phyloP scores from a whole-genome alignment of 1,140 invertebrate species.

The Littorina saxatilis region DNA sequence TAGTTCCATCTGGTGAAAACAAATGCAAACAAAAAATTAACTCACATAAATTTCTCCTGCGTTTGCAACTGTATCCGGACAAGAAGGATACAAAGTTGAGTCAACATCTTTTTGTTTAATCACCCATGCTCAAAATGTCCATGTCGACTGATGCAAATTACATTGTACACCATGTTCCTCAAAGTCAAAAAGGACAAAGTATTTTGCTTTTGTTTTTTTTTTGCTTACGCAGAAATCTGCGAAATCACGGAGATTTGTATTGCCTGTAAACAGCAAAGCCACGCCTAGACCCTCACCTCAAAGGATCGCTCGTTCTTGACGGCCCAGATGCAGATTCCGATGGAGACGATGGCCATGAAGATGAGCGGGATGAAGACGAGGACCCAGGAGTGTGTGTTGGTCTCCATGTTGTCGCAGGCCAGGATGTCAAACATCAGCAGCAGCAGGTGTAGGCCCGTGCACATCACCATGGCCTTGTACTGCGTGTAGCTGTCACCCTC shows the following conservation, averaged over 20 bases:
- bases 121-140: no score
- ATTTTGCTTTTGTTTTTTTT: no score
- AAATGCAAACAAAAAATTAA: not conserved
- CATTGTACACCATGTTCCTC: no score
- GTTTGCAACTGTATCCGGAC: not conserved
- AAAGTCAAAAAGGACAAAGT: no score
- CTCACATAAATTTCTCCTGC: no score
- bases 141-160: no score
- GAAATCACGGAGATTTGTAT: no score
- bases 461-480: constrained; percentile 98
- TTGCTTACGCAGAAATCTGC: no score
- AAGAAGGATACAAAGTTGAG: no score
- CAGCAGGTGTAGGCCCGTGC: constrained; percentile 93
- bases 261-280: not conserved
- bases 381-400: constrained; percentile 87
- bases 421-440: constrained; percentile 97
- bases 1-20: constrained; percentile 87
- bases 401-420: constrained; percentile 95
- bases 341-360: constrained; percentile 96
- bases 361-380: constrained; percentile 97
- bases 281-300: constrained; percentile 82
- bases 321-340: constrained; percentile 98
- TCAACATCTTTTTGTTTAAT: no score
- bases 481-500: constrained; percentile 97
- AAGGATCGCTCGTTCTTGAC: constrained; percentile 98